Percentiles rank a stretch among this genome's conserved stretches.
Conservation (phyloP, 2,888 invertebrate species). For the Parasteatoda lunata region DNA sequence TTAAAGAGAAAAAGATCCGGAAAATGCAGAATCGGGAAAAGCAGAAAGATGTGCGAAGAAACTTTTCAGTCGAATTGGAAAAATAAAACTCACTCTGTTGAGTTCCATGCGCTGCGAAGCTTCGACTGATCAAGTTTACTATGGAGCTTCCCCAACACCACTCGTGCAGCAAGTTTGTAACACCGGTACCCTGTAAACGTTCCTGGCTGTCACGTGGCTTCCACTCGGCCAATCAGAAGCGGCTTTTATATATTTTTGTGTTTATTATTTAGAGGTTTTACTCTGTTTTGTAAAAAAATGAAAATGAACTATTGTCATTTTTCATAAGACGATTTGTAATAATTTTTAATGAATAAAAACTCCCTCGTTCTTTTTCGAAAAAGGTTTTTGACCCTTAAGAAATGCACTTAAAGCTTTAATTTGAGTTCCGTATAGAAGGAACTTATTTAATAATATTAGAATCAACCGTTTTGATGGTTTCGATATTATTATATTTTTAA, state of each 20-base stretch:
- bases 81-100: slow-evolving; percentile 17
- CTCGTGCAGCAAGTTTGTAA: slow-evolving; percentile 64
- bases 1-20: slow-evolving; percentile 27
- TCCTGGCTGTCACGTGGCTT: slow-evolving; percentile 45
- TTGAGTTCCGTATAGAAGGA: no score
- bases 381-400: no score
- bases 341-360: not conserved
- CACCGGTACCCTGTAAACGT: slow-evolving; percentile 65
- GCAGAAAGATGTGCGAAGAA: not conserved
- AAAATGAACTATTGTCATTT: slow-evolving; percentile 26
- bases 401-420: no score
- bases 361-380: not conserved
- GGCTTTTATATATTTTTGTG: slow-evolving; percentile 41
- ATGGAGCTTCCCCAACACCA: slow-evolving; percentile 36
- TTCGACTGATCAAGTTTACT: slow-evolving; percentile 44
- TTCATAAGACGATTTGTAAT: slow-evolving; percentile 15
- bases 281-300: slow-evolving; percentile 36
- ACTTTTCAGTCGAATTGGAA: slow-evolving; percentile 14
- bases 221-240: slow-evolving; percentile 55
- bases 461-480: no score
- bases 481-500: no score
- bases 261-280: slow-evolving; percentile 42
- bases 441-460: no score
- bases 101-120: slow-evolving; percentile 39
- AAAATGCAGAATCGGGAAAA: not conserved